Conservation (phyloP, 2,113 vertebrate genomes). For the Barbus barbus region DNA sequence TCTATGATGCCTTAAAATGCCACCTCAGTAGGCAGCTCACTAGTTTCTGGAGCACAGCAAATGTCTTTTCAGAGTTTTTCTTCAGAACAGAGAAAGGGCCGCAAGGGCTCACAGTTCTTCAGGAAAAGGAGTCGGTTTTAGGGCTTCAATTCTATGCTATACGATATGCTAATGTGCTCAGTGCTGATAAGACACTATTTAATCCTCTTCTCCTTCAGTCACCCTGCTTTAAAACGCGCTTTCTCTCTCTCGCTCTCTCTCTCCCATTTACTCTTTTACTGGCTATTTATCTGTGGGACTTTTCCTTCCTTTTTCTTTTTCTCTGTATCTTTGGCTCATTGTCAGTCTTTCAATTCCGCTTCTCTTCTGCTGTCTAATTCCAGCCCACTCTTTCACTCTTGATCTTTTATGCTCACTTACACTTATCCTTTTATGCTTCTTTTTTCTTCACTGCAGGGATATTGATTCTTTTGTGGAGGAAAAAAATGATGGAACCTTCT, state of each 20-base stretch:
- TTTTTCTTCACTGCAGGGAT: conserved; percentile 30
- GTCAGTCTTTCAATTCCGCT: conserved; percentile 42
- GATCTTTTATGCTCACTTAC: conserved; percentile 38
- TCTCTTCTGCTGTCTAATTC: conserved; percentile 39
- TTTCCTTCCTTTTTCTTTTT: conserved; percentile 40
- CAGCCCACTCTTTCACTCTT: conserved; percentile 35
- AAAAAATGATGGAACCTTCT: conserved; percentile 35
- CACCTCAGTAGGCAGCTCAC: neutral
- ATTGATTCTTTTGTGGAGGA: conserved; percentile 30
- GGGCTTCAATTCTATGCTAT: conserved; percentile 74
- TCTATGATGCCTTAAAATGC: neutral
- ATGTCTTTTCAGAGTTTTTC: conserved; percentile 42
- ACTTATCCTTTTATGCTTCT: conserved; percentile 34
- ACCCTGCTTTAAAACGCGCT: conserved; percentile 44
- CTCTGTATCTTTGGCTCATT: conserved; percentile 31
- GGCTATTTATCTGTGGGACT: conserved; percentile 46
- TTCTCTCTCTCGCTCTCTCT: conserved; percentile 30
- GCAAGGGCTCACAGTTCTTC: conserved; percentile 69
- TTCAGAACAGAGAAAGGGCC: conserved; percentile 63
- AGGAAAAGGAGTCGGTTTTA: conserved; percentile 74
- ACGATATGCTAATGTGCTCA: conserved; percentile 77
- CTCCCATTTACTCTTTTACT: conserved; percentile 37
- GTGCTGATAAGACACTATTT: conserved; percentile 76
- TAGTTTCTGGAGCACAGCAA: neutral
- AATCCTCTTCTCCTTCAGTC: conserved; percentile 73